phyloP scores from a whole-genome alignment of 37 sponge, comb jelly and placozoan species.

The Dysidea cf. avara region DNA sequence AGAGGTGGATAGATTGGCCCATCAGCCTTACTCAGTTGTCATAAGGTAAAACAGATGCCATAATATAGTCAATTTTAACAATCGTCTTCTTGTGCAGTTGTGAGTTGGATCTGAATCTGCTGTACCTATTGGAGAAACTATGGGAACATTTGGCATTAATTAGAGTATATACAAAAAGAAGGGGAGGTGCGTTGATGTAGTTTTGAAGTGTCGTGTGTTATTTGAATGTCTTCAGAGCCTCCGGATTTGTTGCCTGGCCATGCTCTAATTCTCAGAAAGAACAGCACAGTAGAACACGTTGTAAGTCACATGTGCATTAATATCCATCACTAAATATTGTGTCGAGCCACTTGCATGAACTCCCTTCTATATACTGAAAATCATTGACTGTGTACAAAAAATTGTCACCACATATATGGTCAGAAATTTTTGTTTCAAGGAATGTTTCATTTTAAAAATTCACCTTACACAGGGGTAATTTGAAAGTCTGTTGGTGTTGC shows the following conservation, averaged over 20 bases:
- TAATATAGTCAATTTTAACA: not conserved
- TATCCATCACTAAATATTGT: too few species aligned
- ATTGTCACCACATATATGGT: too few species aligned
- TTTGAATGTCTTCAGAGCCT: conserved; percentile 46
- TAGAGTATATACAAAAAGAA: conserved; percentile 93
- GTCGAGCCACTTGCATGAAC: too few species aligned
- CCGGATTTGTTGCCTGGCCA: conserved; percentile 77
- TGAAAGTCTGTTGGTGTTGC: too few species aligned
- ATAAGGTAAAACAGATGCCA: conserved; percentile 42
- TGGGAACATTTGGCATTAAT: conserved; percentile 95
- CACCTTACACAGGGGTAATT: too few species aligned
- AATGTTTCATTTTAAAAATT: too few species aligned
- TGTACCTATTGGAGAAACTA: conserved; percentile 72
- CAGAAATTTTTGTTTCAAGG: too few species aligned
- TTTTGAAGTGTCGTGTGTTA: conserved; percentile 4
- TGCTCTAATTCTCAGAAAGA: conserved; percentile 86
- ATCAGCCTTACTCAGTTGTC: conserved; percentile 84
- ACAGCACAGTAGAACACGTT: conserved; percentile 97
- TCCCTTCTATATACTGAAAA: too few species aligned
- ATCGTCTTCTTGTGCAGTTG: conserved; percentile 61
- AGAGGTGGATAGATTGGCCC: conserved; percentile 94
- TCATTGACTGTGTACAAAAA: too few species aligned
- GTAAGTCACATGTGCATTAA: conserved; percentile 34
- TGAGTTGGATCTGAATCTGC: conserved; percentile 89
- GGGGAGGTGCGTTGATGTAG: conserved; percentile 64